These are phyloP conservation scores for Amblyopsis hoosieri DNA, from an alignment of 2,797 vertebrate genomes.

Conservation along the genomic window DNA sequence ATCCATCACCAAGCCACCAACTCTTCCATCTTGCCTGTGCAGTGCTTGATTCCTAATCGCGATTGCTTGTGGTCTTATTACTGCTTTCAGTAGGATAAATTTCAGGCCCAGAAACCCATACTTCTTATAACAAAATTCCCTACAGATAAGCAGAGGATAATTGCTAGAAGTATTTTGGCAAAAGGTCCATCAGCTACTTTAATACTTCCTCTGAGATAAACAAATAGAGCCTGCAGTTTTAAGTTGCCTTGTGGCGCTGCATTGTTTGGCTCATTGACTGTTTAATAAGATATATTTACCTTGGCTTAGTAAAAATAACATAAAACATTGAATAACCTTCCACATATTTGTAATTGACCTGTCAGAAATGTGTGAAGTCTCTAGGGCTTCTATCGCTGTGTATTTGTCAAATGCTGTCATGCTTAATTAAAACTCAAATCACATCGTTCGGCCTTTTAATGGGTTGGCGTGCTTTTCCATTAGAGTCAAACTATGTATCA, in stretches of 20 bases:
- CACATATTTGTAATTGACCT: conserved; percentile 8
- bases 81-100: conserved; percentile 48
- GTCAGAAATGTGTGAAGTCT: conserved; percentile 39
- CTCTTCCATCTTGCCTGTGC: conserved; percentile 64
- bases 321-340: conserved; percentile 20
- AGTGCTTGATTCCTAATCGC: conserved; percentile 68
- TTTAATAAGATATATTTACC: not conserved
- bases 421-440: conserved; percentile 27
- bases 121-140: conserved; percentile 36
- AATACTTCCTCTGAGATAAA: not conserved
- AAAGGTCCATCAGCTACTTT: conserved; percentile 26
- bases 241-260: not conserved
- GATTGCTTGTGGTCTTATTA: conserved; percentile 56
- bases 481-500: conserved; percentile 2
- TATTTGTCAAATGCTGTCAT: conserved; percentile 38
- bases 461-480: conserved; percentile 1
- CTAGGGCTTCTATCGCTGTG: conserved; percentile 26
- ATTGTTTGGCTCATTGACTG: not conserved
- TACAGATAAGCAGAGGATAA: conserved; percentile 33
- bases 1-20: conserved; percentile 66
- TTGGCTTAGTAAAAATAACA: not conserved
- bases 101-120: conserved; percentile 35
- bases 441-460: conserved; percentile 7
- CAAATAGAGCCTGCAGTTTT: not conserved
- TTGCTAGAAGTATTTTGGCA: conserved; percentile 19